A percentile compares a stretch with the other conserved stretches of the same genome.
Evolutionary conservation across 2,888 invertebrate genomes (phyloP).

Genomic region (Orchestes rusci): DNA sequence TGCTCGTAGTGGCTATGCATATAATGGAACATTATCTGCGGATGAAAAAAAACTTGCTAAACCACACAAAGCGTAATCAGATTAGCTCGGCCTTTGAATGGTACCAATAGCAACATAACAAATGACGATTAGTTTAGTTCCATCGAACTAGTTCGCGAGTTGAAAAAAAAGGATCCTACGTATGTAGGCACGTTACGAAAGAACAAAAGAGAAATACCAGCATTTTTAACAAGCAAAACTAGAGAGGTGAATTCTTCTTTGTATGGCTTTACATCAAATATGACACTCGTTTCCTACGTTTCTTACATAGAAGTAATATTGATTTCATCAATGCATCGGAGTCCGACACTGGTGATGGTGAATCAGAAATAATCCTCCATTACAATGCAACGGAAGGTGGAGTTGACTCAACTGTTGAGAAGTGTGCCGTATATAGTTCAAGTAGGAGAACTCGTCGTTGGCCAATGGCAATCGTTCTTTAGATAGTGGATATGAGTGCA

Average conservation of each 20-base stretch:
- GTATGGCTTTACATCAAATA: conserved; percentile 6
- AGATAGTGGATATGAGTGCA: too few species aligned
- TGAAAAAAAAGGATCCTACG: conserved; percentile 3
- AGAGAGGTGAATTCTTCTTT: conserved; percentile 6
- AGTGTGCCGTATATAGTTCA: conserved; percentile 7
- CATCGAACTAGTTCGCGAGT: background rate
- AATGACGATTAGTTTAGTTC: conserved; percentile 19
- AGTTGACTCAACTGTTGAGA: conserved; percentile 13
- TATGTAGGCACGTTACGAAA: conserved; percentile 7
- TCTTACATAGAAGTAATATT: conserved; percentile 29
- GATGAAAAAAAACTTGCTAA: too few species aligned
- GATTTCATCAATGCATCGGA: conserved; percentile 33
- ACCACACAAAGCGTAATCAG: too few species aligned
- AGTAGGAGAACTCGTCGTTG: conserved; percentile 10
- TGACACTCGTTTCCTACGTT: conserved; percentile 22
- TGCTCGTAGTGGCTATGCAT: too few species aligned
- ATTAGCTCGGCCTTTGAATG: conserved; percentile 21
- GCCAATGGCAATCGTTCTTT: too few species aligned
- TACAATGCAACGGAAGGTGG: conserved; percentile 14
- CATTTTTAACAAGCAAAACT: conserved; percentile 13
- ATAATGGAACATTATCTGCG: too few species aligned
- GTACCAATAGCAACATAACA: conserved; percentile 27
- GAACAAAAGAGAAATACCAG: conserved; percentile 7
- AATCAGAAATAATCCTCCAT: conserved; percentile 16
- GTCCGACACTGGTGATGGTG: conserved; percentile 30